phyloP scores from a whole-genome alignment of 2,888 invertebrate genomes.

The Cataglyphis rosenhaueri region DNA sequence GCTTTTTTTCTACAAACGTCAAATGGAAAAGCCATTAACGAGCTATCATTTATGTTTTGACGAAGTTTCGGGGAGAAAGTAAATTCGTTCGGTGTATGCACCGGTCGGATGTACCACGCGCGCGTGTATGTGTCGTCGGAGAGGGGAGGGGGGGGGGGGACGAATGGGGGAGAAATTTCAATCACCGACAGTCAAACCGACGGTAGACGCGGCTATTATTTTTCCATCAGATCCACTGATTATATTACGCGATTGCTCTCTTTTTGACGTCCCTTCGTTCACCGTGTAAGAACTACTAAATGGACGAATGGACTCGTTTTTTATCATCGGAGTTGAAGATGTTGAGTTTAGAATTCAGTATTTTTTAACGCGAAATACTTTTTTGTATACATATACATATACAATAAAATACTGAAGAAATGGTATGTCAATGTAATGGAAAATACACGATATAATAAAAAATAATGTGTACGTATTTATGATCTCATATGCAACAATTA shows the following conservation, averaged over 20 bases:
- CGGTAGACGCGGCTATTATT: slow-evolving; percentile 82
- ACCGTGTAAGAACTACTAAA: slow-evolving; percentile 56
- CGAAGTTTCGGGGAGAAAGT: slow-evolving; percentile 69
- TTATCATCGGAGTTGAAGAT: neutral
- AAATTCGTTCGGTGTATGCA: slow-evolving; percentile 66
- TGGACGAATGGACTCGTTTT: slow-evolving; percentile 24
- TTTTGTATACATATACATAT: neutral
- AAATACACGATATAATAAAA: neutral
- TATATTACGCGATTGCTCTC: slow-evolving; percentile 81
- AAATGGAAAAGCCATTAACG: slow-evolving; percentile 63
- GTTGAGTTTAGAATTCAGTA: neutral
- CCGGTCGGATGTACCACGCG: slow-evolving; percentile 23
- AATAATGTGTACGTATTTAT: neutral
- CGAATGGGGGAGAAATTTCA: slow-evolving; percentile 77
- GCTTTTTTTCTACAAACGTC: slow-evolving; percentile 52
- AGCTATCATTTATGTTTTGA: slow-evolving; percentile 56
- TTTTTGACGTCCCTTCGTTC: slow-evolving; percentile 51
- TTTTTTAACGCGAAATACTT: neutral
- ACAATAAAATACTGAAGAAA: neutral
- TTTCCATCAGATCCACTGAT: slow-evolving; percentile 85
- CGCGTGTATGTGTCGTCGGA: slow-evolving; percentile 27
- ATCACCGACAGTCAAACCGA: slow-evolving; percentile 76
- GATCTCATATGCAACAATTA: neutral
- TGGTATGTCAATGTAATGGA: neutral
- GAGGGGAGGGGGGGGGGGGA: slow-evolving; percentile 40